phyloP scores from a whole-genome alignment of 1,140 invertebrate species.

The Brachionus manjavacas region DNA sequence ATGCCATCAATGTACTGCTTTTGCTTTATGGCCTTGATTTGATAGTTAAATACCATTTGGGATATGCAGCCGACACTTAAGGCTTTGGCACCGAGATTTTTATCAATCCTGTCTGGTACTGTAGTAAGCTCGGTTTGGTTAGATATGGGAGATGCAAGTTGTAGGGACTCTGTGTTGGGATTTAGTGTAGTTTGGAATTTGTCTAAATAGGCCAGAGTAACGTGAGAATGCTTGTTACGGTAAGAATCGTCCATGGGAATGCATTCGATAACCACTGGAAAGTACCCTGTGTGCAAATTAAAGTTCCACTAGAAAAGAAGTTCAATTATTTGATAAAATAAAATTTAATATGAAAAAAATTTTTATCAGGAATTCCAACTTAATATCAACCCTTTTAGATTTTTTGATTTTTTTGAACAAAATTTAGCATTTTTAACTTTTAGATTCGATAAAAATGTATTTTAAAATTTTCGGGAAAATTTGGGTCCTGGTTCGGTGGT shows the following conservation, averaged over 20 bases:
- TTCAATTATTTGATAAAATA: background rate
- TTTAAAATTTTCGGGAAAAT: too few relatives aligned
- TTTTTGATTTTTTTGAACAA: too few relatives aligned
- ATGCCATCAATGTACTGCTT: constrained; percentile 95
- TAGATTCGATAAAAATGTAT: too few relatives aligned
- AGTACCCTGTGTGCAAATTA: constrained; percentile 6
- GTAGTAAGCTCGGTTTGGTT: background rate
- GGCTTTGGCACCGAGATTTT: background rate
- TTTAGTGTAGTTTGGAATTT: background rate
- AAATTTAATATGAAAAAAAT: background rate
- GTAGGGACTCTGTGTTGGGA: background rate
- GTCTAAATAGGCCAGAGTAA: constrained; percentile 32
- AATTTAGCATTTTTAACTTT: too few relatives aligned
- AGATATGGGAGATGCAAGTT: background rate
- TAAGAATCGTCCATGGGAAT: background rate
- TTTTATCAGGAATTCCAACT: too few relatives aligned
- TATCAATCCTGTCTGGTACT: background rate
- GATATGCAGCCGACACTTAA: constrained; percentile 46
- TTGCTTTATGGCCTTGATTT: constrained; percentile 91
- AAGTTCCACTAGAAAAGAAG: constrained; percentile 14
- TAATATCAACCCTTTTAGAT: too few relatives aligned
- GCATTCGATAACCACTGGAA: constrained; percentile 38
- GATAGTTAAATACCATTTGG: constrained; percentile 73
- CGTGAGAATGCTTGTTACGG: constrained; percentile 13
- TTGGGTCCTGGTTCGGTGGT: too few relatives aligned